Evolutionary conservation across 2,113 vertebrate species (phyloP), one percentile per base, ranked within the genome.

Genomic region (Promerops cafer): DNA sequence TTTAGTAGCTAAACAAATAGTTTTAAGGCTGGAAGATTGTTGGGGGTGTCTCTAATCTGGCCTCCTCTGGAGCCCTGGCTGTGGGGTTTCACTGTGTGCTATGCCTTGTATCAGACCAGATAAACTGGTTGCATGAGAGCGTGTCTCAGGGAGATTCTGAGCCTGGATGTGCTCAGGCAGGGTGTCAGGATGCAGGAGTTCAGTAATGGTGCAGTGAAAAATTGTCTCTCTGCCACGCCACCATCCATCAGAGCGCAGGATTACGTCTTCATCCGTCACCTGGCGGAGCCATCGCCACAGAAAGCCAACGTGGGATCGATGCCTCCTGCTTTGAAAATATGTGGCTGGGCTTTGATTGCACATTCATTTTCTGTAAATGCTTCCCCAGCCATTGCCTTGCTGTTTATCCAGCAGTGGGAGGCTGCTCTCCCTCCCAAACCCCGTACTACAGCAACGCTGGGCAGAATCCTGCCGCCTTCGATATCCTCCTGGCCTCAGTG

Each of bases 351-450:
- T 86, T 96, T 86, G 79, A 77, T 93, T 94, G 81, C 87, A 77
- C 91, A 59, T 94, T 90, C 42, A n/a, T 96, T 96, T 93, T 84
- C 96, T 94, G 42, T 83, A 72, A 95, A 61, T 87, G 77, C 81
- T 77, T 84, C 75, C 82, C 83, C 78, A 72, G 84, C 84, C 75
- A 90, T 53, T 42, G 49, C 78, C 47, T 90, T 5, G 0, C 49
- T 89, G 24, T 94, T 90, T 65, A 33, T 16, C 28, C 39, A 85
- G 63, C 87, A 90, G 66, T 47, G 59, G 50, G 87, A 94, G 23
- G 23, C 70, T 76, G 7, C 40, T 94, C 70, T 90, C 56, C 81
- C 60, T 84, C 60, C 81, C 80, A 89, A 16, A 82, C 65, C 31
- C 14, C 0, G 0, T 10, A 7, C 49, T 61, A 21, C 49, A 53